Percentiles rank a stretch among this genome's conserved stretches.
These are phyloP conservation scores for Dryas iulia DNA, from an alignment of 1,140 invertebrate species.

Conservation along the genomic window DNA sequence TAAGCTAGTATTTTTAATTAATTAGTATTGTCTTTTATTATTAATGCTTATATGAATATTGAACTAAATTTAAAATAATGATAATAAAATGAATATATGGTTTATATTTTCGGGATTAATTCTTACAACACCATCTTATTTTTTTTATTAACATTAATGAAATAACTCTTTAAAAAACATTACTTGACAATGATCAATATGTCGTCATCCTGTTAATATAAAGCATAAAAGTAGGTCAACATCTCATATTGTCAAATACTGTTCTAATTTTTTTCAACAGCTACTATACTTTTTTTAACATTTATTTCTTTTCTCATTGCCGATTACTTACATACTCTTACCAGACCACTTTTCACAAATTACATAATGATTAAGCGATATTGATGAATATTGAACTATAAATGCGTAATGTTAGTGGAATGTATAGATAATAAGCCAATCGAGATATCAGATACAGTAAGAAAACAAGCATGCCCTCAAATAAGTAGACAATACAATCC, in stretches of 20 bases:
- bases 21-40: too few species aligned
- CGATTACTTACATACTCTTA: not conserved
- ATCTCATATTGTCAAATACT: constrained; percentile 11
- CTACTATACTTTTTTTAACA: not conserved
- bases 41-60: too few species aligned
- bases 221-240: constrained; percentile 11
- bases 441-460: constrained; percentile 44
- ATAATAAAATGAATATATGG: too few species aligned
- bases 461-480: constrained; percentile 51
- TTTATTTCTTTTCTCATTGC: not conserved
- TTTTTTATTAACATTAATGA: too few species aligned
- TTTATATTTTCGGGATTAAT: too few species aligned
- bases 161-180: not conserved
- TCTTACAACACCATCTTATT: too few species aligned
- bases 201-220: constrained; percentile 5
- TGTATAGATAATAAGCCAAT: constrained; percentile 54
- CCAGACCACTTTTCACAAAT: not conserved
- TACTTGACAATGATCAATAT: not conserved
- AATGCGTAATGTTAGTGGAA: constrained; percentile 41
- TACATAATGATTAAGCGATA: constrained; percentile 4
- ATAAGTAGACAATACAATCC: constrained; percentile 45
- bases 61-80: too few species aligned
- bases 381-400: constrained; percentile 1
- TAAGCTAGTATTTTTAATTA: too few species aligned
- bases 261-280: not conserved